Evolutionary conservation across 2,888 invertebrate genomes (phyloP).

Genomic region (Hemicrepidius hirtus): DNA sequence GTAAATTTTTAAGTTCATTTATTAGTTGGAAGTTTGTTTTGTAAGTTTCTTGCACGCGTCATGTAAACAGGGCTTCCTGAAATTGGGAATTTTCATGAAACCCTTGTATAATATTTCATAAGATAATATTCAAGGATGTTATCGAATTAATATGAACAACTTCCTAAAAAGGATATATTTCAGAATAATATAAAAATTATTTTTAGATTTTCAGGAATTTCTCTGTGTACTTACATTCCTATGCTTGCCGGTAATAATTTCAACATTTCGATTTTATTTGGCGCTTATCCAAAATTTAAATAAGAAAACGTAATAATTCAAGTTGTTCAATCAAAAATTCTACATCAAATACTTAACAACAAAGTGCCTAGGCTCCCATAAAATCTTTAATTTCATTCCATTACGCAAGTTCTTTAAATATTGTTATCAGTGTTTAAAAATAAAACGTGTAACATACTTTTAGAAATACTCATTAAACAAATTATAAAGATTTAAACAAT

Average conservation of each 20-base stretch:
- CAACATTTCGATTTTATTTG: constrained; percentile 13
- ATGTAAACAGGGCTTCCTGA: too few species aligned
- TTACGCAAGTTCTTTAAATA: constrained; percentile 45
- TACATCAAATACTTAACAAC: background rate
- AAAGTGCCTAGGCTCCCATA: constrained; percentile 11
- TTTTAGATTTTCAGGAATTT: background rate
- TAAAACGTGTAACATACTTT: constrained; percentile 28
- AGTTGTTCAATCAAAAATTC: constrained; percentile 12
- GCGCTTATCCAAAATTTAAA: constrained; percentile 12
- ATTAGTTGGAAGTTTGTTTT: too few species aligned
- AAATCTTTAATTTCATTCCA: constrained; percentile 13
- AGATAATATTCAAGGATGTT: too few species aligned
- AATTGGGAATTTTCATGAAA: too few species aligned
- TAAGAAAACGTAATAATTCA: constrained; percentile 6
- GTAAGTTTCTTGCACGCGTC: too few species aligned
- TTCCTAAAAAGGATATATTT: too few species aligned
- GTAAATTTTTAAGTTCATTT: too few species aligned
- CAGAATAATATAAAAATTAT: too few species aligned
- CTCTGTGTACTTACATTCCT: background rate
- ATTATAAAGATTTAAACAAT: too few species aligned
- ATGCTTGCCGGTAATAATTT: background rate
- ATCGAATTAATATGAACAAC: too few species aligned
- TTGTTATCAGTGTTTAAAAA: constrained; percentile 43
- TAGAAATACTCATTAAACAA: background rate
- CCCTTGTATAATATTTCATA: too few species aligned